Evolutionary conservation across 2,888 invertebrate genomes (phyloP).

Genomic region (Melipona beecheii): DNA sequence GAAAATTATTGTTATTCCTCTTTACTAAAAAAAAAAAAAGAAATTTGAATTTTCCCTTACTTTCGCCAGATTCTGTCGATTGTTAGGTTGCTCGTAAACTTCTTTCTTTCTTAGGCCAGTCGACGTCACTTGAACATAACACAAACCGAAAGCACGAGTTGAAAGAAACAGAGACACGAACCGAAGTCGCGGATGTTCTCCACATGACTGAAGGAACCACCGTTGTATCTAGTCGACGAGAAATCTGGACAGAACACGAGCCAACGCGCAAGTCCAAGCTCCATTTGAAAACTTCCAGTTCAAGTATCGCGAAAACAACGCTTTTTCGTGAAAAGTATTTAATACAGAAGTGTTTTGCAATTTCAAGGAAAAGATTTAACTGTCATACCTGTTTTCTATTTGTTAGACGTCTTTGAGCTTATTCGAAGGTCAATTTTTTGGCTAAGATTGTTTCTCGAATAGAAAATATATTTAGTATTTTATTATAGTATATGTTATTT

Average conservation of each 20-base stretch:
- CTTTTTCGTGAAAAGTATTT: too few relatives aligned
- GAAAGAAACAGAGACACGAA: slow-evolving; percentile 45
- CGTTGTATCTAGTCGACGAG: slow-evolving; percentile 60
- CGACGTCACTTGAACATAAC: slow-evolving; percentile 1
- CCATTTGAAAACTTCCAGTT: neutral
- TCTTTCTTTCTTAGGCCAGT: neutral
- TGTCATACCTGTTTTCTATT: neutral
- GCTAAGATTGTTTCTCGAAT: too few relatives aligned
- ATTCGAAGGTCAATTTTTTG: neutral
- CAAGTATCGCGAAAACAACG: neutral
- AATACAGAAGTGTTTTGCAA: too few relatives aligned
- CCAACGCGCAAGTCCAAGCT: slow-evolving; percentile 70
- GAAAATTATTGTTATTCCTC: too few relatives aligned
- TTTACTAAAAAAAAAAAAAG: neutral
- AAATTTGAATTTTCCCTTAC: neutral
- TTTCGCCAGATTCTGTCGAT: neutral
- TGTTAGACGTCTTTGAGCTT: neutral
- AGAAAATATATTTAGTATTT: too few relatives aligned
- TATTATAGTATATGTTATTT: too few relatives aligned
- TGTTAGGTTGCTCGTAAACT: neutral
- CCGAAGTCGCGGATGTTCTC: slow-evolving; percentile 76
- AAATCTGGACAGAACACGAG: slow-evolving; percentile 68
- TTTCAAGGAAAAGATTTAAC: too few relatives aligned
- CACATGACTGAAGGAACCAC: slow-evolving; percentile 78
- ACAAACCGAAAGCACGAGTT: neutral